These are phyloP conservation scores for Miichthys miiuy DNA, from an alignment of 2,797 vertebrate species.

Conservation along the genomic window DNA sequence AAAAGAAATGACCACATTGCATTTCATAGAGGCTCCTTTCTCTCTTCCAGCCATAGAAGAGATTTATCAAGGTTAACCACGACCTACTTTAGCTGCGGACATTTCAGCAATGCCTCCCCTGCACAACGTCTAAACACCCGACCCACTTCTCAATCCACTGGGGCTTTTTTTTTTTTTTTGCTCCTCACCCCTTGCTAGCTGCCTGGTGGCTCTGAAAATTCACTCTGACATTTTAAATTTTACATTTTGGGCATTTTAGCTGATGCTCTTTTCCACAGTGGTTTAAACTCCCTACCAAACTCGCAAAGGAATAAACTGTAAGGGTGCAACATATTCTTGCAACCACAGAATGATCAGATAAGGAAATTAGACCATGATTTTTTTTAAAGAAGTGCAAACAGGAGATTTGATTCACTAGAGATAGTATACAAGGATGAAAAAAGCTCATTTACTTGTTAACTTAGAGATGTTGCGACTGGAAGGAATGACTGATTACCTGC, in stretches of 20 bases:
- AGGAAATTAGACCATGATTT: not conserved
- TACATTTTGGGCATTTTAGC: conserved; percentile 33
- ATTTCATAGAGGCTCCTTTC: conserved; percentile 33
- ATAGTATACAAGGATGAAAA: conserved; percentile 35
- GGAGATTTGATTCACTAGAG: conserved; percentile 17
- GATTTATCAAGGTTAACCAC: conserved; percentile 75
- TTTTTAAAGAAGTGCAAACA: conserved; percentile 39
- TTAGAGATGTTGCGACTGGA: conserved; percentile 30
- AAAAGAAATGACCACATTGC: conserved; percentile 35
- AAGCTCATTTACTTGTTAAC: conserved; percentile 17
- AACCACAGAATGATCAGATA: conserved; percentile 13
- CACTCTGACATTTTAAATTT: conserved; percentile 52
- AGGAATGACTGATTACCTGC: conserved; percentile 56
- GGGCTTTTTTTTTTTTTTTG: conserved; percentile 48
- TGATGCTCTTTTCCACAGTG: conserved; percentile 7
- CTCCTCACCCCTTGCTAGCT: conserved; percentile 19
- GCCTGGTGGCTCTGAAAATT: conserved; percentile 39
- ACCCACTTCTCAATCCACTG: conserved; percentile 70
- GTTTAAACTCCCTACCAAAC: conserved; percentile 18
- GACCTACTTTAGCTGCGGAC: conserved; percentile 72
- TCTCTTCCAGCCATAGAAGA: conserved; percentile 37
- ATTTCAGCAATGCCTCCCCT: conserved; percentile 60
- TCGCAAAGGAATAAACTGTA: not conserved
- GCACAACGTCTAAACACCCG: conserved; percentile 61
- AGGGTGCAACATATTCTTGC: not conserved